Percentiles rank a stretch among this genome's conserved stretches.
Evolutionary conservation across 2,888 invertebrate species (phyloP).

Genomic region (Cephalotes varians): DNA sequence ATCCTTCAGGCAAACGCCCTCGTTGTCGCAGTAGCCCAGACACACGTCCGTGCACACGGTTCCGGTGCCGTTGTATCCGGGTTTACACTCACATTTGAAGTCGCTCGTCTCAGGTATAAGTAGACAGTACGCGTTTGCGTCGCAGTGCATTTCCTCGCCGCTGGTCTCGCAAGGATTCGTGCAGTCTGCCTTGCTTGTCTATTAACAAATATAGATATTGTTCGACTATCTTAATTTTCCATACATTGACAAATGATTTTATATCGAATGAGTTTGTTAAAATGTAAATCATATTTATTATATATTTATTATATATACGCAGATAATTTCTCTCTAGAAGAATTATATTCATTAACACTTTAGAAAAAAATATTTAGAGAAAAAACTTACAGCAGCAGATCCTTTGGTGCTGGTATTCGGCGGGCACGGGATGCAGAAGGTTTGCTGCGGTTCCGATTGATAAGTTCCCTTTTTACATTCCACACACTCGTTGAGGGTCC

Average conservation of each 20-base stretch:
- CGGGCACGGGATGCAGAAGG: constrained; percentile 94
- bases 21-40: constrained; percentile 94
- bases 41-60: constrained; percentile 94
- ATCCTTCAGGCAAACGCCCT: constrained; percentile 95
- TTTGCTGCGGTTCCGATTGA: constrained; percentile 95
- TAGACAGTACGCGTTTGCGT: constrained; percentile 94
- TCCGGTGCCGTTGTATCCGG: constrained; percentile 96
- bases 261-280: not conserved
- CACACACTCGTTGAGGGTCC: constrained; percentile 94
- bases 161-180: constrained; percentile 96
- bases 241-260: not conserved
- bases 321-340: not conserved
- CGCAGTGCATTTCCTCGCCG: constrained; percentile 94
- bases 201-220: constrained; percentile 61
- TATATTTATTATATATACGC: too few species aligned
- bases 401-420: constrained; percentile 96
- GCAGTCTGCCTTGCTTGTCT: constrained; percentile 94
- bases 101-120: constrained; percentile 93
- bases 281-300: not conserved
- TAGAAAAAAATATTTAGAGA: constrained; percentile 2
- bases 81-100: constrained; percentile 96
- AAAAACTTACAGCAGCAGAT: constrained; percentile 91
- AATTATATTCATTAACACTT: not conserved
- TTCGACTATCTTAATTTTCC: not conserved
- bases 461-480: constrained; percentile 96